Conservation (phyloP, 2,888 invertebrate species). For the Eupithecia abbreviata region DNA sequence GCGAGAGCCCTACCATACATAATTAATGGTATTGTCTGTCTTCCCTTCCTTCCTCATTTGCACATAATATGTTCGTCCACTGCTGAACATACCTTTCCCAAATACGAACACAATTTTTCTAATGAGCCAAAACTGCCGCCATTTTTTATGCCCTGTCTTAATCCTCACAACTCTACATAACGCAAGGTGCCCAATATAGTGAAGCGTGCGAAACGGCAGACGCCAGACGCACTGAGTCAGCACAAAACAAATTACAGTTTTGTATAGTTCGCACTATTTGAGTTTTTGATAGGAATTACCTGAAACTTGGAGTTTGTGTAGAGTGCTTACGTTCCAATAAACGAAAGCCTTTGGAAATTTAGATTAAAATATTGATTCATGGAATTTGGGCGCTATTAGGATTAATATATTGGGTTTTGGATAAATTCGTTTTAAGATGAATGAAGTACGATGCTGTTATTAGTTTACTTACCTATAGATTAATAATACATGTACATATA, state of each 20-base stretch:
- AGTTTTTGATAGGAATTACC: conserved; percentile 20
- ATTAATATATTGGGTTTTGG: background rate
- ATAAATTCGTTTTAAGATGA: background rate
- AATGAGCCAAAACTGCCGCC: background rate
- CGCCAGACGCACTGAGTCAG: conserved; percentile 61
- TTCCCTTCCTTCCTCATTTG: too few species aligned
- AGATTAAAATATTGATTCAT: conserved; percentile 3
- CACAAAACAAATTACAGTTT: conserved; percentile 67
- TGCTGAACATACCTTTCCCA: too few species aligned
- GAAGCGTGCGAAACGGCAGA: conserved; percentile 64
- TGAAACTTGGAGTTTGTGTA: conserved; percentile 9
- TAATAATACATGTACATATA: background rate
- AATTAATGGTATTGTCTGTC: too few species aligned
- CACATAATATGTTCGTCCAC: too few species aligned
- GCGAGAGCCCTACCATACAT: too few species aligned
- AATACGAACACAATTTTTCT: background rate
- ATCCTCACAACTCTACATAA: conserved; percentile 6
- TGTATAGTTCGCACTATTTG: conserved; percentile 40
- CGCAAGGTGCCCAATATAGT: conserved; percentile 47
- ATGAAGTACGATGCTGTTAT: background rate
- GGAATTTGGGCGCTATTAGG: background rate
- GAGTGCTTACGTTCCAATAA: conserved; percentile 9
- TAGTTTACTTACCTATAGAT: background rate
- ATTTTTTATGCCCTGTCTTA: conserved; percentile 19
- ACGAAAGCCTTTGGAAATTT: background rate